These are phyloP conservation scores for Philypnodon macrostomus DNA, from an alignment of 2,797 vertebrate genomes.

Conservation along the genomic window DNA sequence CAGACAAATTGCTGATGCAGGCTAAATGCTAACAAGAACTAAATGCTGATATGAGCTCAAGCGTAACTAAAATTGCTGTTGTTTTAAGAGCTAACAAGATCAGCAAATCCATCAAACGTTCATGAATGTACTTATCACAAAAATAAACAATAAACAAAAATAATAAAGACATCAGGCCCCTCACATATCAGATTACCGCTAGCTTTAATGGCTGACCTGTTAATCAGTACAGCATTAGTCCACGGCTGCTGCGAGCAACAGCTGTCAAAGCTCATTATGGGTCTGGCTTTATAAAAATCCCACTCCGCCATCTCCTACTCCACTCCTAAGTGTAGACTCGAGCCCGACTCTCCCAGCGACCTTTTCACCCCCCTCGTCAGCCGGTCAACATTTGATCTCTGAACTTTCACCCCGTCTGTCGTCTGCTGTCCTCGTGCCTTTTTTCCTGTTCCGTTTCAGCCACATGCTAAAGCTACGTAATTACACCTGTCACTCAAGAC, in stretches of 20 bases:
- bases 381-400: constrained; percentile 56
- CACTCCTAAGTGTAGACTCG: constrained; percentile 14
- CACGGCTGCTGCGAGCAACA: constrained; percentile 54
- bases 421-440: constrained; percentile 43
- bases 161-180: constrained; percentile 3
- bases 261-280: constrained; percentile 63
- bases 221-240: constrained; percentile 50
- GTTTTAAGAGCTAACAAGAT: no score
- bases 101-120: no score
- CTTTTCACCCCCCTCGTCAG: constrained; percentile 52
- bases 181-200: constrained; percentile 23
- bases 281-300: constrained; percentile 36
- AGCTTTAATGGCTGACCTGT: constrained; percentile 35
- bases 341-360: constrained; percentile 42
- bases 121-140: neutral
- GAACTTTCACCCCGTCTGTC: constrained; percentile 58
- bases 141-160: neutral
- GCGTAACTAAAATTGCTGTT: no score
- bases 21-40: no score
- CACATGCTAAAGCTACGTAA: constrained; percentile 49
- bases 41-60: no score
- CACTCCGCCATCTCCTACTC: constrained; percentile 13
- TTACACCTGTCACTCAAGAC: constrained; percentile 65
- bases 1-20: no score
- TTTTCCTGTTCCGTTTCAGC: constrained; percentile 35